Evolutionary conservation across 2,113 vertebrate genomes (phyloP).

Genomic region (Pagrus major): DNA sequence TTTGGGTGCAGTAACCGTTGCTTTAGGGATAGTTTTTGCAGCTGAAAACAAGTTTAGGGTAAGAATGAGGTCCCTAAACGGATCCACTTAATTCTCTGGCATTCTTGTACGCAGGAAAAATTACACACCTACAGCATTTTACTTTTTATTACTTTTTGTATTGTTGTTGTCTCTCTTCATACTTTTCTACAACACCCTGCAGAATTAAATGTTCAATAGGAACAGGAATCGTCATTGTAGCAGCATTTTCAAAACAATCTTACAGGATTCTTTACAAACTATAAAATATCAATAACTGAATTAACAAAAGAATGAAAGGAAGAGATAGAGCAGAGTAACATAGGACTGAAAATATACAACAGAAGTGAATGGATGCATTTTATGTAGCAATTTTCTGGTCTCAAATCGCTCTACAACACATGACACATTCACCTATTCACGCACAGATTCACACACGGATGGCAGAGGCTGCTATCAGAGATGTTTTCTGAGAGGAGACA

Average conservation of each 20-base stretch:
- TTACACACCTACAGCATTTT: conserved; percentile 4
- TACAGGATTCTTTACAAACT: neutral
- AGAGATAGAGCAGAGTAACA: neutral
- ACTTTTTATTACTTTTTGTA: too few species aligned
- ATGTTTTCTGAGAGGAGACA: too few species aligned
- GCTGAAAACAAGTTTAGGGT: conserved; percentile 28
- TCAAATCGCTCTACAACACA: too few species aligned
- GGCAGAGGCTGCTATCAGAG: too few species aligned
- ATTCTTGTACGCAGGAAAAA: conserved; percentile 28
- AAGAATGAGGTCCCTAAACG: conserved; percentile 26
- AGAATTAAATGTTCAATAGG: conserved; percentile 10
- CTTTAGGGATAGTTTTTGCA: conserved; percentile 41
- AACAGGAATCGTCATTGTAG: neutral
- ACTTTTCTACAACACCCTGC: conserved; percentile 1
- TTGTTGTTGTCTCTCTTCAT: conserved; percentile 10
- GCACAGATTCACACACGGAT: too few species aligned
- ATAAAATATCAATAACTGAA: conserved; percentile 7
- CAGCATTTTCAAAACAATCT: conserved; percentile 13
- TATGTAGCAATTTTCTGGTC: too few species aligned
- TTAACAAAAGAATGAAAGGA: conserved; percentile 8
- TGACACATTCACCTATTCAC: too few species aligned
- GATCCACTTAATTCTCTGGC: conserved; percentile 26
- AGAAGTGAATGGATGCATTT: too few species aligned
- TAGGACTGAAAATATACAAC: neutral
- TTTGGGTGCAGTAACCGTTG: conserved; percentile 29